These are phyloP conservation scores for Motacilla alba DNA, from an alignment of 2,113 vertebrate species.

Conservation along the genomic window DNA sequence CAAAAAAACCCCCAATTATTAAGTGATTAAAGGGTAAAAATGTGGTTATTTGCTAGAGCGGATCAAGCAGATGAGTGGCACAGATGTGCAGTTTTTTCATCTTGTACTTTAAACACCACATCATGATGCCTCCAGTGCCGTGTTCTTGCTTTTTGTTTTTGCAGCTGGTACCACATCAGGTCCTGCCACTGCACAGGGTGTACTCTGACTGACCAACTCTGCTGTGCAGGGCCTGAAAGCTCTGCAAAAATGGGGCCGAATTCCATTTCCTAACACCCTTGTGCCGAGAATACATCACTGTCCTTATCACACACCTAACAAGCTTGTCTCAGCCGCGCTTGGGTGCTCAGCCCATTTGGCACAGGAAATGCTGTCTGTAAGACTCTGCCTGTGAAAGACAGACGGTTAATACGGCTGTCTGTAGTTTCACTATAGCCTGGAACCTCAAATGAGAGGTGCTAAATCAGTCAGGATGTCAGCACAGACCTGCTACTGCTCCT, in stretches of 20 bases:
- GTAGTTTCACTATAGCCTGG: background rate
- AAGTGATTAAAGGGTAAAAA: background rate
- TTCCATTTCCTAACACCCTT: background rate
- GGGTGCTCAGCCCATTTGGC: background rate
- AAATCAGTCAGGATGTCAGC: background rate
- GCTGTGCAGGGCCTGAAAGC: background rate
- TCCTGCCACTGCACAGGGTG: background rate
- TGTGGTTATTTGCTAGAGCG: background rate
- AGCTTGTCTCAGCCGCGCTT: background rate
- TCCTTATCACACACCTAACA: background rate
- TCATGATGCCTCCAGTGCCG: background rate
- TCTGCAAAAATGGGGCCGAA: background rate
- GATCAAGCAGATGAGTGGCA: background rate
- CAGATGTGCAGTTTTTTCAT: background rate
- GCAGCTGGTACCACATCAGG: background rate
- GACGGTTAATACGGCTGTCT: background rate
- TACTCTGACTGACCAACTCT: background rate
- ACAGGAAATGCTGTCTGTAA: slow-evolving; percentile 11
- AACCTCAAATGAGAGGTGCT: background rate
- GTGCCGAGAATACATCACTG: background rate
- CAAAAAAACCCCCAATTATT: background rate
- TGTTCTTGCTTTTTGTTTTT: background rate
- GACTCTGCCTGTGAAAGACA: background rate
- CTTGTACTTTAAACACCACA: background rate
- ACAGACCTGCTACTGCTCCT: slow-evolving; percentile 64